A percentile compares a stretch with the other conserved stretches of the same genome.
Conservation (phyloP, 23 tunicate species). For the Ascidia mentula region DNA sequence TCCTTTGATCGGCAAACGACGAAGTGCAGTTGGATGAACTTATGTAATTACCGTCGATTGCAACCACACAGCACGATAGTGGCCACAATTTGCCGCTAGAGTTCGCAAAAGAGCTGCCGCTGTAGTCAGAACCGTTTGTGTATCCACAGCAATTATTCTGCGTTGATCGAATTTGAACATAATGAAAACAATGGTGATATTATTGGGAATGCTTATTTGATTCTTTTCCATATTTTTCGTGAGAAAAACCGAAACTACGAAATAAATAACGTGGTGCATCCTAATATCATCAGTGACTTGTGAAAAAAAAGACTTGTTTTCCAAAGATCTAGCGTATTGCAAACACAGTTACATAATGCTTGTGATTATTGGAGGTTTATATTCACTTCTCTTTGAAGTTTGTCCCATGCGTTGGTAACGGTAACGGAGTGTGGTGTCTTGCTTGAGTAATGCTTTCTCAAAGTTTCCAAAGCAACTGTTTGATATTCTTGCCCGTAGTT, state of each 20-base stretch:
- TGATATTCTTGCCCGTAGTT: neutral
- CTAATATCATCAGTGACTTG: too few species aligned
- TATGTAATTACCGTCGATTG: neutral
- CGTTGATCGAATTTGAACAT: too few species aligned
- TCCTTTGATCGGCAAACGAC: neutral
- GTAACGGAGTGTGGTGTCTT: neutral
- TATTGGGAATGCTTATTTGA: neutral
- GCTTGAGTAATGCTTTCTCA: neutral
- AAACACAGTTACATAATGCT: too few species aligned
- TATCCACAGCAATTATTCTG: constrained; percentile 3
- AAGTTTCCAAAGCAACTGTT: neutral
- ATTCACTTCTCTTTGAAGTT: neutral
- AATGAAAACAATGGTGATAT: neutral
- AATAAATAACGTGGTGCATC: too few species aligned
- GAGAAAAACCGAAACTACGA: too few species aligned
- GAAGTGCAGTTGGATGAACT: too few species aligned
- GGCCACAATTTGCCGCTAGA: neutral
- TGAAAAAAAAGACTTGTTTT: too few species aligned
- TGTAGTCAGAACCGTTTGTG: neutral
- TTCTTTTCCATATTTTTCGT: too few species aligned
- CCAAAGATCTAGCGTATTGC: too few species aligned
- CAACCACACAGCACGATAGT: neutral
- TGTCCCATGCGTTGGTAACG: neutral
- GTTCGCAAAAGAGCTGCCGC: neutral
- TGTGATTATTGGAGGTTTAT: too few species aligned